Evolutionary conservation across 2,113 vertebrate genomes (phyloP).

Genomic region (Alligator sinensis): DNA sequence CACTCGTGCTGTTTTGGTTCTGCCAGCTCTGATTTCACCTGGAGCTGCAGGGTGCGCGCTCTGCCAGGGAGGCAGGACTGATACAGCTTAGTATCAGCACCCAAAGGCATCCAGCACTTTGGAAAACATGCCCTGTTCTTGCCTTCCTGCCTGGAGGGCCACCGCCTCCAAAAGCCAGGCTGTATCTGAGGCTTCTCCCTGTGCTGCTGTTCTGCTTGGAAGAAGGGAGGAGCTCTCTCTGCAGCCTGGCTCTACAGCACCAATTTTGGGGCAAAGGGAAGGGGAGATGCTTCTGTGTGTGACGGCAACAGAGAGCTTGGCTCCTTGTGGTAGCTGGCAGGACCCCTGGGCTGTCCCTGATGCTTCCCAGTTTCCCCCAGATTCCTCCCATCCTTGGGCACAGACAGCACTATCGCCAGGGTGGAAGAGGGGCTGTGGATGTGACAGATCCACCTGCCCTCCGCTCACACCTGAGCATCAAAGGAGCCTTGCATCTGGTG

Average conservation of each 20-base stretch:
- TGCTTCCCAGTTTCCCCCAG: not conserved
- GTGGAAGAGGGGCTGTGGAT: not conserved
- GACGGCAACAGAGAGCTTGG: not conserved
- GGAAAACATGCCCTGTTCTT: not conserved
- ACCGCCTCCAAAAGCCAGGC: not conserved
- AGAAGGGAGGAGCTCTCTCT: not conserved
- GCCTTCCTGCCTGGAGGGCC: not conserved
- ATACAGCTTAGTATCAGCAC: too few species aligned
- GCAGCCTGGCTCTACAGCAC: not conserved
- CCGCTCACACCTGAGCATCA: not conserved
- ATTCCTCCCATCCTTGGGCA: not conserved
- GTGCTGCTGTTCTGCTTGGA: not conserved
- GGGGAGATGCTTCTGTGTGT: not conserved
- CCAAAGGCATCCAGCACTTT: not conserved
- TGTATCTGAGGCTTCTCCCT: not conserved
- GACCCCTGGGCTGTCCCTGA: not conserved
- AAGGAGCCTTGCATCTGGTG: not conserved
- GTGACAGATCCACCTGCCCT: too few species aligned
- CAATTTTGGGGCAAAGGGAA: not conserved
- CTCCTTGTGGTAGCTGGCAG: not conserved
- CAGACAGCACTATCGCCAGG: not conserved
- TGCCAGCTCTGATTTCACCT: not conserved
- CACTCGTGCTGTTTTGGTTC: too few species aligned
- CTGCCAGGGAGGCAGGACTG: too few species aligned
- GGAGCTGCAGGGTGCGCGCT: not conserved